Evolutionary conservation across 2,113 vertebrate species (phyloP).

Genomic region (Oenanthe oenanthe): DNA sequence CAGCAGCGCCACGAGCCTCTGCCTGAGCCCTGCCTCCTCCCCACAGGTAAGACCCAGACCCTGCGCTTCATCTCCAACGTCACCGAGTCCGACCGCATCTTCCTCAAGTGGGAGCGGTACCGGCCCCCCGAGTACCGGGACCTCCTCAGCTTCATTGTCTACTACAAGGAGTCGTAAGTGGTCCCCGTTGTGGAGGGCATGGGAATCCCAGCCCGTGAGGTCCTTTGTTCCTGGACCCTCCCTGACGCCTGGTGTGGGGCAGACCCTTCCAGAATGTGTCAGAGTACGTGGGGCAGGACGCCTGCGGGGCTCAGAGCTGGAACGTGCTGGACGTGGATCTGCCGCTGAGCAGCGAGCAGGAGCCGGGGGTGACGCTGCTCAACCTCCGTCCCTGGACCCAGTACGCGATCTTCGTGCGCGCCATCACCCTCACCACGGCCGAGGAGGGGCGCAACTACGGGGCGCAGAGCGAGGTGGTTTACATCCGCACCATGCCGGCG

Average conservation of each 20-base stretch:
- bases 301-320: conserved; percentile 82
- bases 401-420: conserved; percentile 80
- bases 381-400: conserved; percentile 84
- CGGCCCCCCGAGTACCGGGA: conserved; percentile 75
- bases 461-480: conserved; percentile 81
- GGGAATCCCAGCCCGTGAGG: neutral
- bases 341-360: conserved; percentile 76
- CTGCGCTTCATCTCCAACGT: conserved; percentile 78
- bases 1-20: fast-evolving
- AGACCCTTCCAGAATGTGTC: conserved; percentile 84
- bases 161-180: conserved; percentile 86
- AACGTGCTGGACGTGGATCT: conserved; percentile 80
- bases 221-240: neutral
- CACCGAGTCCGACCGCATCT: conserved; percentile 76
- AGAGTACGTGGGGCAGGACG: conserved; percentile 78
- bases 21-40: neutral
- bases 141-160: conserved; percentile 82
- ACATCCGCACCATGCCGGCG: conserved; percentile 79
- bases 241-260: neutral
- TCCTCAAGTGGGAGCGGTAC: conserved; percentile 81
- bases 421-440: conserved; percentile 79
- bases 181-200: fast-evolving
- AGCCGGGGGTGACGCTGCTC: conserved; percentile 71
- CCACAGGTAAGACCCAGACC: conserved; percentile 76
- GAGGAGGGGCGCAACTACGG: conserved; percentile 80